These are phyloP conservation scores for Tipula vernalis DNA, from an alignment of 2,888 invertebrate species.

Conservation along the genomic window DNA sequence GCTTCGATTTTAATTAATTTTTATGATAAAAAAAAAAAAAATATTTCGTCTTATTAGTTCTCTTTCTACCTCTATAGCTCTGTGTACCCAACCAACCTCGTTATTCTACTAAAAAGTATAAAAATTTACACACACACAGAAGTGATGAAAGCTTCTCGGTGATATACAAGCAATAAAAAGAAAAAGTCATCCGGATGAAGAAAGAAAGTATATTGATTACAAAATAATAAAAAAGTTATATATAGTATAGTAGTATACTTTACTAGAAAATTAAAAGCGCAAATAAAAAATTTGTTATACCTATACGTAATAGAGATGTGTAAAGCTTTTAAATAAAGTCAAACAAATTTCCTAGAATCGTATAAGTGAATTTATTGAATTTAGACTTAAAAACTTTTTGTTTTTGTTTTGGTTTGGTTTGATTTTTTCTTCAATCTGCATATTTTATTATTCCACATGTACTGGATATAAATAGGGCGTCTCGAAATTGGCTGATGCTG, in stretches of 20 bases:
- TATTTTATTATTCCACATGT: background rate
- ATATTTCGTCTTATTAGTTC: background rate
- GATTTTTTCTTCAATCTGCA: background rate
- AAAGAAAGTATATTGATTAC: background rate
- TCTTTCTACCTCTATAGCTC: background rate
- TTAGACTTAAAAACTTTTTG: background rate
- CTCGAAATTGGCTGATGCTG: no score
- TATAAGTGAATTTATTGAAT: background rate
- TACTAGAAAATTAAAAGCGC: background rate
- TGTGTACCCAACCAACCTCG: background rate
- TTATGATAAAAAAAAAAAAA: background rate
- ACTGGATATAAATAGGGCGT: background rate
- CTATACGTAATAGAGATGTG: background rate
- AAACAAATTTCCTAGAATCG: background rate
- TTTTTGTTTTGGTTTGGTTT: background rate
- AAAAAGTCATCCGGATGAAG: background rate
- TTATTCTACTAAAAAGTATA: background rate
- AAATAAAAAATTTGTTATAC: background rate
- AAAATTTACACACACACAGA: background rate
- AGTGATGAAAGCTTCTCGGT: background rate
- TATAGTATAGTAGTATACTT: background rate
- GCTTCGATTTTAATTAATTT: background rate
- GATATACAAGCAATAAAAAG: background rate
- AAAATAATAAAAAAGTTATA: background rate
- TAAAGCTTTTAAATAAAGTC: background rate